Percentiles rank a stretch among this genome's conserved stretches.
These are phyloP conservation scores for Morinoia aosen DNA, from an alignment of 2,888 invertebrate species.

Conservation along the genomic window DNA sequence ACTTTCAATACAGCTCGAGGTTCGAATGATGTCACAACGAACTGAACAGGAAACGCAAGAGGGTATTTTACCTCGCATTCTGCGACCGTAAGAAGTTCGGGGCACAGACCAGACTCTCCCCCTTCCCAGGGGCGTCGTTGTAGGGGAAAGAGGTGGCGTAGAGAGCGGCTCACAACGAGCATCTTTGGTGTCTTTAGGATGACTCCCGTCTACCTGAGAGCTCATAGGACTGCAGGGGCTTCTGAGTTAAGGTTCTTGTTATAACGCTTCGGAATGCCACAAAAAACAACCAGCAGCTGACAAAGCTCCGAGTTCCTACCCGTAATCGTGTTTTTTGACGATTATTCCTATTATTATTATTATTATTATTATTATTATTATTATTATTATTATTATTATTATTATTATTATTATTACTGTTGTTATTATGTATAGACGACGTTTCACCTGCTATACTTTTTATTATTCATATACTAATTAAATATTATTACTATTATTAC, in stretches of 20 bases:
- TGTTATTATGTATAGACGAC: too few species aligned
- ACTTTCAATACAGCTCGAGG: not conserved
- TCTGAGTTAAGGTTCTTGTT: constrained; percentile 15
- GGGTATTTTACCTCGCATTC: not conserved
- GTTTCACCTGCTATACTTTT: too few species aligned
- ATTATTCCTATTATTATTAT: too few species aligned
- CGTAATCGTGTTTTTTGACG: not conserved
- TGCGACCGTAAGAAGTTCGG: not conserved
- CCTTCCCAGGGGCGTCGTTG: not conserved
- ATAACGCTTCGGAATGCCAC: not conserved
- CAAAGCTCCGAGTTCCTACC: not conserved
- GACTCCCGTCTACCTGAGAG: not conserved
- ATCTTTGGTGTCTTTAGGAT: constrained; percentile 30
- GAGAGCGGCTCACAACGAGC: not conserved
- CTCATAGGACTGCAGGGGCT: not conserved
- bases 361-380: too few species aligned
- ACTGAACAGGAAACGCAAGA: not conserved
- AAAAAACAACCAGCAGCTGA: not conserved
- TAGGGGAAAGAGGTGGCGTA: not conserved
- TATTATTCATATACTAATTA: too few species aligned
- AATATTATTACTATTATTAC: too few species aligned
- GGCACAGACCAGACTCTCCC: not conserved
- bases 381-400: too few species aligned
- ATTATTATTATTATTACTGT: too few species aligned
- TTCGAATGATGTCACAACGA: not conserved